A percentile compares a stretch with the other conserved stretches of the same genome.
These are phyloP conservation scores for Agrochola circellaris DNA, from an alignment of 2,888 invertebrate genomes.

Conservation along the genomic window DNA sequence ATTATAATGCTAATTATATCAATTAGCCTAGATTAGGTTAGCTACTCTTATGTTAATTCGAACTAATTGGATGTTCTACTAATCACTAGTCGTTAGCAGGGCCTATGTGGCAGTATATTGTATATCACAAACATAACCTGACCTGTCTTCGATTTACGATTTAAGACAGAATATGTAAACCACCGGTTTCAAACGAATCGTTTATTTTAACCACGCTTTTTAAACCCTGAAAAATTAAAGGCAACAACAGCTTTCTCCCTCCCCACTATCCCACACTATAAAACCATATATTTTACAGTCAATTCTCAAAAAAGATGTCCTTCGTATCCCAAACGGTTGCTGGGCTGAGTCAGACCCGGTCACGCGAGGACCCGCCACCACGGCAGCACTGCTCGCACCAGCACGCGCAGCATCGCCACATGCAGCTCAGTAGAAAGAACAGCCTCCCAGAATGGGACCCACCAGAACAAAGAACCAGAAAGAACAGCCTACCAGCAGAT, in stretches of 20 bases:
- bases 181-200: background rate
- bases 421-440: slow-evolving; percentile 86
- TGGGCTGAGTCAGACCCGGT: slow-evolving; percentile 85
- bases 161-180: background rate
- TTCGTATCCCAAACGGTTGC: slow-evolving; percentile 91
- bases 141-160: background rate
- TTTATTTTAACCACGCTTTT: slow-evolving; percentile 17
- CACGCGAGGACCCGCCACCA: slow-evolving; percentile 84
- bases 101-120: slow-evolving; percentile 5
- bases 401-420: slow-evolving; percentile 84
- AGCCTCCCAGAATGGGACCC: slow-evolving; percentile 89
- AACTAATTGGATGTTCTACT: slow-evolving; percentile 41
- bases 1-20: slow-evolving; percentile 6
- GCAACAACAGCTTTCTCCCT: slow-evolving; percentile 10
- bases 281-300: slow-evolving; percentile 76
- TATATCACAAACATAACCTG: background rate
- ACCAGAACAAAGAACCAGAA: slow-evolving; percentile 84
- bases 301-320: slow-evolving; percentile 81
- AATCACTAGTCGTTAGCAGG: slow-evolving; percentile 6
- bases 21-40: slow-evolving; percentile 31
- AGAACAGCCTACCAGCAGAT: slow-evolving; percentile 88
- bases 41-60: slow-evolving; percentile 23
- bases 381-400: slow-evolving; percentile 88
- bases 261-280: slow-evolving; percentile 47
- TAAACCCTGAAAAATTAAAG: background rate